Percentiles rank a stretch among this genome's conserved stretches.
phyloP scores from a whole-genome alignment of 2,113 vertebrate genomes.

The Proterorhinus semilunaris region DNA sequence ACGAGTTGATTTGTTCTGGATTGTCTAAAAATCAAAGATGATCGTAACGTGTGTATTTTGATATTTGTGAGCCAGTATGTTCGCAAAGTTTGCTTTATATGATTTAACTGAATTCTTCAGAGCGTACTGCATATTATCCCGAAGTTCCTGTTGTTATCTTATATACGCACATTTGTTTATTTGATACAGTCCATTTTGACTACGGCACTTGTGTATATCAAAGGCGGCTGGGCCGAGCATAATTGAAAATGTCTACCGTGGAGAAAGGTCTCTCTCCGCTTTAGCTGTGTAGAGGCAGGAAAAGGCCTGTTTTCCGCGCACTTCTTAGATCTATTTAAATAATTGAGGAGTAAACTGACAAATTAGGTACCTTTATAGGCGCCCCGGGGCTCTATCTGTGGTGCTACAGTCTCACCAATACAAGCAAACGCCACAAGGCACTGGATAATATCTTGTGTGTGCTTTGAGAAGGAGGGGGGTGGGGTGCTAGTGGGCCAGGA shows the following conservation, averaged over 20 bases:
- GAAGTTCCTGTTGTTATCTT: slow-evolving; percentile 71
- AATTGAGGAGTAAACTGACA: slow-evolving; percentile 81
- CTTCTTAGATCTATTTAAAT: slow-evolving; percentile 79
- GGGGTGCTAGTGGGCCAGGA: slow-evolving; percentile 64
- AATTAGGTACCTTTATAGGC: slow-evolving; percentile 80
- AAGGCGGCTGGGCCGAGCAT: slow-evolving; percentile 63
- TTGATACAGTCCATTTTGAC: slow-evolving; percentile 67
- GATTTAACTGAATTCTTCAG: slow-evolving; percentile 59
- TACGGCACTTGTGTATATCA: slow-evolving; percentile 69
- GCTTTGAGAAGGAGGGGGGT: slow-evolving; percentile 56
- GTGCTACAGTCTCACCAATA: slow-evolving; percentile 65
- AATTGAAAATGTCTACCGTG: slow-evolving; percentile 76
- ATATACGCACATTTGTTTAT: slow-evolving; percentile 78
- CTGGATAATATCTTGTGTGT: slow-evolving; percentile 75
- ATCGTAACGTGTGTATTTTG: slow-evolving; percentile 6
- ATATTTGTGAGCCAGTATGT: slow-evolving; percentile 9
- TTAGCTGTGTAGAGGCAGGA: slow-evolving; percentile 61
- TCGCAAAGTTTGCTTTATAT: slow-evolving; percentile 47
- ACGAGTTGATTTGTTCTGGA: too few relatives aligned
- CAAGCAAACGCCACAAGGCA: slow-evolving; percentile 71
- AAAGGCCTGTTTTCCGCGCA: slow-evolving; percentile 68
- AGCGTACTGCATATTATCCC: slow-evolving; percentile 63
- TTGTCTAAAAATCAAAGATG: too few relatives aligned
- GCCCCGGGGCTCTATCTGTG: slow-evolving; percentile 71
- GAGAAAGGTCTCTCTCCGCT: slow-evolving; percentile 74